phyloP scores from a whole-genome alignment of 2,113 vertebrate species.

The Hystrix brachyura region DNA sequence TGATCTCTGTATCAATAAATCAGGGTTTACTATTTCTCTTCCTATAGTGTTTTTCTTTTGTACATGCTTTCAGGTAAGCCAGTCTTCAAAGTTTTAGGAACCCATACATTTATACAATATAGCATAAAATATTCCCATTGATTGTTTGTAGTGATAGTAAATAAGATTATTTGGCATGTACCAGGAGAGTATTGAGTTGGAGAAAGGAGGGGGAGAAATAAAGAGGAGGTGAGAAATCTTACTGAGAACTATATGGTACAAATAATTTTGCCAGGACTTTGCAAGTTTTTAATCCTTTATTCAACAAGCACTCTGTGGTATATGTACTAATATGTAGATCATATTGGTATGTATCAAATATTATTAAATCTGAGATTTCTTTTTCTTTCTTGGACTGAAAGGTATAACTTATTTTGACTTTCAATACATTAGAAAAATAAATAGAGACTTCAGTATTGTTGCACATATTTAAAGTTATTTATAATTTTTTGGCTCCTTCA shows the following conservation, averaged over 20 bases:
- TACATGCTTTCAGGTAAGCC: not conserved
- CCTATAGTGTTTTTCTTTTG: not conserved
- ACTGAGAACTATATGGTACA: not conserved
- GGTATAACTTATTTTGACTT: not conserved
- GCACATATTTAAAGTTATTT: not conserved
- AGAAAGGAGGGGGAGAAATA: not conserved
- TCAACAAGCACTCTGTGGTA: not conserved
- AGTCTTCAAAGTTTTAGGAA: not conserved
- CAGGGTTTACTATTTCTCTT: fast-evolving
- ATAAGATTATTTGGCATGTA: not conserved
- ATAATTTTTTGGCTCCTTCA: not conserved
- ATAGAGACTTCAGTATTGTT: not conserved
- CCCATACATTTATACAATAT: not conserved
- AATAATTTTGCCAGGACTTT: not conserved
- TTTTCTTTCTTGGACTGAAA: not conserved
- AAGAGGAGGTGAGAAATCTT: not conserved
- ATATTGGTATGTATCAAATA: not conserved
- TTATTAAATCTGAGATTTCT: not conserved
- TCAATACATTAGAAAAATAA: not conserved
- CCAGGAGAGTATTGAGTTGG: not conserved
- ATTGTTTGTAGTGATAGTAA: not conserved
- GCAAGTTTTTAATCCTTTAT: not conserved
- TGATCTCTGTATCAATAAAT: not conserved
- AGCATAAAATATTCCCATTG: not conserved
- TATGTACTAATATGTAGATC: not conserved